Conservation (phyloP, 2,888 invertebrate species). For the Temnothorax unifasciatus region DNA sequence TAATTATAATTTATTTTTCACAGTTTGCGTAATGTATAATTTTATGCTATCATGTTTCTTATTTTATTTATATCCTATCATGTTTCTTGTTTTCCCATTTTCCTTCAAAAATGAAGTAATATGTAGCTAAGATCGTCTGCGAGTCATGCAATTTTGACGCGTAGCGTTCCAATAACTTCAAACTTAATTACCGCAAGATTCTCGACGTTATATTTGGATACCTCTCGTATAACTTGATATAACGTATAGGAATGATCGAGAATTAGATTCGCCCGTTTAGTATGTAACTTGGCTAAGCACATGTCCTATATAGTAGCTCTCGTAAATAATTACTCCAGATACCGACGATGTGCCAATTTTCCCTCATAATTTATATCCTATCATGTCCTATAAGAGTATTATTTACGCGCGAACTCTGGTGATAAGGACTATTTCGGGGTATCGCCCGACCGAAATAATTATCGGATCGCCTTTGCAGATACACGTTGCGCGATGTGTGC, state of each 20-base stretch:
- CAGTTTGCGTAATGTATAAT: not conserved
- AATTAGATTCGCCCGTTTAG: slow-evolving; percentile 1
- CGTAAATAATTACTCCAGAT: slow-evolving; percentile 32
- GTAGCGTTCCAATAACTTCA: slow-evolving; percentile 9
- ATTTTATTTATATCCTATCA: not conserved
- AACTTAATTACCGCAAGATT: slow-evolving; percentile 19
- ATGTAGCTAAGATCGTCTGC: slow-evolving; percentile 5
- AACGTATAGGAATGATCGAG: slow-evolving; percentile 16
- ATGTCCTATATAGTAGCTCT: slow-evolving; percentile 21
- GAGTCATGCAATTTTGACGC: not conserved
- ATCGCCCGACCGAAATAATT: slow-evolving; percentile 16
- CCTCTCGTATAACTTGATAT: not conserved
- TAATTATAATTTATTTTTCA: slow-evolving; percentile 1
- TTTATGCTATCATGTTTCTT: not conserved
- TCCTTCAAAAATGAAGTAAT: not conserved
- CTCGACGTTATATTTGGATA: slow-evolving; percentile 28
- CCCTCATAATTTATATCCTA: not conserved
- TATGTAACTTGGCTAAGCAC: not conserved
- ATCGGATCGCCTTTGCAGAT: slow-evolving; percentile 15
- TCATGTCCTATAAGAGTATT: not conserved
- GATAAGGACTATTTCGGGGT: slow-evolving; percentile 8
- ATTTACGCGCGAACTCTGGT: not conserved
- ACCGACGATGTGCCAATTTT: not conserved
- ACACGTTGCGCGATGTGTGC: not conserved
- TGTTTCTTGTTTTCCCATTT: not conserved